phyloP scores from a whole-genome alignment of 2,797 vertebrate species.

The Linurgus olivaceus region DNA sequence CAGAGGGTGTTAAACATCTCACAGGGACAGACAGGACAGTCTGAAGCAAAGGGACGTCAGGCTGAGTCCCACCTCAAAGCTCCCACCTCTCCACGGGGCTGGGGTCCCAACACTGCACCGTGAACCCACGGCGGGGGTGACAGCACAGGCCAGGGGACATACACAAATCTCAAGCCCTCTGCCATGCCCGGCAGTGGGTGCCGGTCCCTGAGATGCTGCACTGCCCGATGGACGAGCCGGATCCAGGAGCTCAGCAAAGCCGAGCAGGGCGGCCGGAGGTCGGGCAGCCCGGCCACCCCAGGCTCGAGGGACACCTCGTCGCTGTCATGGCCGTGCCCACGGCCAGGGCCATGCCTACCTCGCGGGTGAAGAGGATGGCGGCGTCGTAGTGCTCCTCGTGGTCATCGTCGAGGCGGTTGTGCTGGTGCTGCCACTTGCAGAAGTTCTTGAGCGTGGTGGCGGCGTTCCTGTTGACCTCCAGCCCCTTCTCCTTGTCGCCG shows the following conservation, averaged over 20 bases:
- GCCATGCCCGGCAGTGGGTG: neutral
- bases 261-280: accelerated
- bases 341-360: constrained; percentile 79
- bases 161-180: accelerated
- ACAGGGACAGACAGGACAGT: neutral
- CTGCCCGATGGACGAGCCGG: accelerated
- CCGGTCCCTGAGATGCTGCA: accelerated
- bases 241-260: accelerated
- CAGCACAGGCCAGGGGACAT: neutral
- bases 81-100: neutral
- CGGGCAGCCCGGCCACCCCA: neutral
- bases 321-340: accelerated
- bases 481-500: constrained; percentile 85
- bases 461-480: constrained; percentile 91
- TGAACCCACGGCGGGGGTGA: accelerated
- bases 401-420: constrained; percentile 89
- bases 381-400: constrained; percentile 94
- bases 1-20: neutral
- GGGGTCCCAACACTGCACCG: accelerated
- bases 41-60: neutral
- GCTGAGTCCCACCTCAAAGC: neutral
- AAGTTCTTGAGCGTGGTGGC: constrained; percentile 95
- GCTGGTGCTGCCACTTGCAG: constrained; percentile 98
- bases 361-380: constrained; percentile 96
- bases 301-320: accelerated